Conservation (phyloP, 2,113 vertebrate genomes). For the Colinus virginianus region DNA sequence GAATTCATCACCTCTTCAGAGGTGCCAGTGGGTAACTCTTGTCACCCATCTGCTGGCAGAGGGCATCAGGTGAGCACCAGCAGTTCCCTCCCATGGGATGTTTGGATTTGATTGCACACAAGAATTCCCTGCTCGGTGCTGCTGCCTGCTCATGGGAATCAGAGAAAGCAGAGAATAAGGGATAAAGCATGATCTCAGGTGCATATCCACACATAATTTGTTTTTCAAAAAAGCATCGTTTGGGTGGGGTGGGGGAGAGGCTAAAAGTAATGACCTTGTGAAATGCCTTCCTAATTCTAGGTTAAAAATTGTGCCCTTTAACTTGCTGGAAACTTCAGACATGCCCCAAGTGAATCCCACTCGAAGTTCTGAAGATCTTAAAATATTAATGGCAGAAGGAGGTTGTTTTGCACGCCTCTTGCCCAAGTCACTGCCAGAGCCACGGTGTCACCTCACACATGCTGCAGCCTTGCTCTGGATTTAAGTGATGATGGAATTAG, state of each 20-base stretch:
- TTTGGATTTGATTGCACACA: background rate
- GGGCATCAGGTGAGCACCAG: accelerated
- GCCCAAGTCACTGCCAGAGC: background rate
- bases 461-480: background rate
- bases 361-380: background rate
- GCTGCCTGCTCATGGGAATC: background rate
- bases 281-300: background rate
- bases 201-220: background rate
- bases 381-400: background rate
- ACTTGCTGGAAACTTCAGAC: background rate
- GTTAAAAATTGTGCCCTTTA: background rate
- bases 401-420: background rate
- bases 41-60: accelerated
- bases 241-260: background rate
- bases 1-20: too few relatives aligned
- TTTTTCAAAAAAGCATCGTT: background rate
- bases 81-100: accelerated
- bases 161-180: background rate
- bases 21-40: too few relatives aligned
- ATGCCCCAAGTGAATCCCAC: background rate
- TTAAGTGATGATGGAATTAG: conserved; percentile 22
- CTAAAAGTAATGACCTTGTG: background rate
- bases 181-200: background rate
- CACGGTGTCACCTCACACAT: background rate
- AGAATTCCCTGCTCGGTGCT: background rate